phyloP scores from a whole-genome alignment of 2,113 vertebrate species.

The Dolichotis patagonum region DNA sequence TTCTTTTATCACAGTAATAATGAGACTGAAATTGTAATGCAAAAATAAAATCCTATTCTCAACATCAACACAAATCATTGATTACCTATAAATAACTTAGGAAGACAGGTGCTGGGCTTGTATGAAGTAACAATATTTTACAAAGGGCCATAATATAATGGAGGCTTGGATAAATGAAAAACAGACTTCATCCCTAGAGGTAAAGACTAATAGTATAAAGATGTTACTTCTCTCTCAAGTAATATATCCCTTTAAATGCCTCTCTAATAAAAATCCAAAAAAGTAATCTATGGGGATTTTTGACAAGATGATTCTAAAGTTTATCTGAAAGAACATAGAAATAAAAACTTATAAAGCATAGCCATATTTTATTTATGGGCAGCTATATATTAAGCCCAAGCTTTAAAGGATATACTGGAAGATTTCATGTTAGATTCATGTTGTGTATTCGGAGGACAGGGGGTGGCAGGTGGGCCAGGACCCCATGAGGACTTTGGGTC shows the following conservation, averaged over 20 bases:
- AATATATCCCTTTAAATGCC: slow-evolving; percentile 44
- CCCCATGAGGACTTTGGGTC: not conserved
- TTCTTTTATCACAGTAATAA: slow-evolving; percentile 44
- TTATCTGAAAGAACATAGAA: slow-evolving; percentile 35
- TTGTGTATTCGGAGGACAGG: too few relatives aligned
- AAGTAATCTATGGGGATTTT: not conserved
- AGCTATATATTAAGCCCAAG: not conserved
- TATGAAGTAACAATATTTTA: slow-evolving; percentile 45
- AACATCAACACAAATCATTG: slow-evolving; percentile 25
- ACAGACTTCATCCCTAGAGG: slow-evolving; percentile 43
- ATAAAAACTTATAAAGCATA: not conserved
- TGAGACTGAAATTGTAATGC: slow-evolving; percentile 30
- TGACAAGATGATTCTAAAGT: slow-evolving; percentile 56
- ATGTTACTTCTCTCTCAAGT: slow-evolving; percentile 51
- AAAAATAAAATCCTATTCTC: slow-evolving; percentile 54
- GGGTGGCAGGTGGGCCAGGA: not conserved
- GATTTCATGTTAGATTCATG: not conserved
- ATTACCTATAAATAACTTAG: slow-evolving; percentile 32
- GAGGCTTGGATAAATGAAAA: slow-evolving; percentile 53
- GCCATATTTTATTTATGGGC: slow-evolving; percentile 22
- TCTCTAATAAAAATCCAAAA: slow-evolving; percentile 43
- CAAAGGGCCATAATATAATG: not conserved
- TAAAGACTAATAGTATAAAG: slow-evolving; percentile 61
- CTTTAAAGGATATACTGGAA: not conserved
- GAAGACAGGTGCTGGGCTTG: slow-evolving; percentile 4